These are phyloP conservation scores for Aethina tumida DNA, from an alignment of 1,140 invertebrate species.

Conservation along the genomic window DNA sequence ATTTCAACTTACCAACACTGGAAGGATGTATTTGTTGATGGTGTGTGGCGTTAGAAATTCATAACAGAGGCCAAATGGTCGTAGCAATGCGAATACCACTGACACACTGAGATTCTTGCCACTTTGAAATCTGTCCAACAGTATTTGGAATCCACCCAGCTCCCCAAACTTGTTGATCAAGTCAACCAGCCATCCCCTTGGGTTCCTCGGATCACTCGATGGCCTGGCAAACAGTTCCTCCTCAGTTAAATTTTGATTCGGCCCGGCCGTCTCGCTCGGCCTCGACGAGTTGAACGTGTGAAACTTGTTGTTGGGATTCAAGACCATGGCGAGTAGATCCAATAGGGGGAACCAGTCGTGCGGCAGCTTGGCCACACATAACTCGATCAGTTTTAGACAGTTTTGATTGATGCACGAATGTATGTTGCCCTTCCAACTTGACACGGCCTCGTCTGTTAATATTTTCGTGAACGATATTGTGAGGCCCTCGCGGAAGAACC, in stretches of 20 bases:
- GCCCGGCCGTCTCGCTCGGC: constrained; percentile 65
- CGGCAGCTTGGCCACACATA: constrained; percentile 82
- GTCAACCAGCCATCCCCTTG: constrained; percentile 90
- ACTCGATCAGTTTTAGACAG: constrained; percentile 82
- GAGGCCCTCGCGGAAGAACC: constrained; percentile 90
- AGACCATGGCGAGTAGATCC: constrained; percentile 85
- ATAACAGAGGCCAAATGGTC: constrained; percentile 87
- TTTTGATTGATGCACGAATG: constrained; percentile 92
- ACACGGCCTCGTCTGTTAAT: constrained; percentile 95
- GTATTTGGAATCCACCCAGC: constrained; percentile 77
- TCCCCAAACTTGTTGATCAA: constrained; percentile 90
- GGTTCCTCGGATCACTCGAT: constrained; percentile 62
- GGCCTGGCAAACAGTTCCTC: constrained; percentile 74
- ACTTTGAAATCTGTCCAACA: constrained; percentile 77
- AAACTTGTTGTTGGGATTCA: constrained; percentile 49
- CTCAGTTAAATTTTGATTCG: constrained; percentile 50
- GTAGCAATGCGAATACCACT: constrained; percentile 73
- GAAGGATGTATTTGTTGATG: constrained; percentile 87
- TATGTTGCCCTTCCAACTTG: constrained; percentile 95
- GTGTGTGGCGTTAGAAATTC: constrained; percentile 85
- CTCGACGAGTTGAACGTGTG: constrained; percentile 84
- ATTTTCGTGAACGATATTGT: constrained; percentile 96
- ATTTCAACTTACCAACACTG: constrained; percentile 67
- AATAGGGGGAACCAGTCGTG: constrained; percentile 91
- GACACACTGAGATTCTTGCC: constrained; percentile 63